A percentile compares a stretch with the other conserved stretches of the same genome.
Conservation (phyloP, 2,888 invertebrate genomes). For the Dryadula phaetusa region DNA sequence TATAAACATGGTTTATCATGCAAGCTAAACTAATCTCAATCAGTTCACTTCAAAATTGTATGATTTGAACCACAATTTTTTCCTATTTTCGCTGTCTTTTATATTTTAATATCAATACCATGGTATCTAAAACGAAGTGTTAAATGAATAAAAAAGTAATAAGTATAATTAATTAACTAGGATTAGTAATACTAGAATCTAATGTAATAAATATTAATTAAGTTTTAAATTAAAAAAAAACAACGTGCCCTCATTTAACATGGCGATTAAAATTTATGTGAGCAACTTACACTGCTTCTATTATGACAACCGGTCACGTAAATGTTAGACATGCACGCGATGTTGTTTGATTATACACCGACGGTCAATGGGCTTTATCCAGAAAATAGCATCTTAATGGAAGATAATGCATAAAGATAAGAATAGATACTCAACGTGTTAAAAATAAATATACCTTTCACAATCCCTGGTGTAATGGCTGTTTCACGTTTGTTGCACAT, state of each 20-base stretch:
- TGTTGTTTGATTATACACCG: slow-evolving; percentile 65
- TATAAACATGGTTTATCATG: too few species aligned
- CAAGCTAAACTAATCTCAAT: too few species aligned
- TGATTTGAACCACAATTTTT: too few species aligned
- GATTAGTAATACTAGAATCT: slow-evolving; percentile 25
- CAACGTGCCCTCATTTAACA: slow-evolving; percentile 15
- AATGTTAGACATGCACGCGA: slow-evolving; percentile 66
- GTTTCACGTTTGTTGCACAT: not conserved
- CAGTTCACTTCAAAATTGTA: too few species aligned
- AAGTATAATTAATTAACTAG: not conserved
- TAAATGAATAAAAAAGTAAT: not conserved
- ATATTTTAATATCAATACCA: too few species aligned
- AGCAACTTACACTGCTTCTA: slow-evolving; percentile 50
- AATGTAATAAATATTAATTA: slow-evolving; percentile 12
- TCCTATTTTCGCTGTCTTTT: too few species aligned
- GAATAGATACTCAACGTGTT: slow-evolving; percentile 26
- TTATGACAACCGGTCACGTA: slow-evolving; percentile 76
- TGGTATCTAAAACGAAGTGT: too few species aligned
- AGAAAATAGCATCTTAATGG: slow-evolving; percentile 40
- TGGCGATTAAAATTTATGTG: slow-evolving; percentile 25
- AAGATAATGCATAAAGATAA: slow-evolving; percentile 44
- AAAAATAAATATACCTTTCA: not conserved
- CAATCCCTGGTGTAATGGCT: not conserved
- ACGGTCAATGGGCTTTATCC: slow-evolving; percentile 47
- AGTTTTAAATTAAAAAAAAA: not conserved